phyloP scores from a whole-genome alignment of 1,140 invertebrate genomes.

The Pantala flavescens region DNA sequence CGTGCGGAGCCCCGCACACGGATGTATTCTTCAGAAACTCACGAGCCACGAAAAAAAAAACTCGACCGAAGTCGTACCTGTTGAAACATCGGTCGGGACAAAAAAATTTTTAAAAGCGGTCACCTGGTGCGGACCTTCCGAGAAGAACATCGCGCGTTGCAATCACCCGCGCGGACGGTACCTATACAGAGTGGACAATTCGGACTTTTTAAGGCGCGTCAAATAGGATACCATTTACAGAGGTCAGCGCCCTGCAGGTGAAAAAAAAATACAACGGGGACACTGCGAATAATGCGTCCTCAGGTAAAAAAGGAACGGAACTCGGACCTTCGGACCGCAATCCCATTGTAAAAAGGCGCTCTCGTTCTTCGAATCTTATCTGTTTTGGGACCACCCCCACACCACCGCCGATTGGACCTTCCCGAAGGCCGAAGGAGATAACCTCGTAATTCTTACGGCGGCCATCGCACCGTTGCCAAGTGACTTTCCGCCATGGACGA shows the following conservation, averaged over 20 bases:
- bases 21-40: too few relatives aligned
- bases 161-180: too few relatives aligned
- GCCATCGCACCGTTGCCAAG: not conserved
- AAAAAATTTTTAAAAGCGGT: too few relatives aligned
- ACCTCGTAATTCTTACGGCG: not conserved
- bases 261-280: not conserved
- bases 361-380: not conserved
- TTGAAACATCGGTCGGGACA: too few relatives aligned
- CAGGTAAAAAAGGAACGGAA: conserved; percentile 5
- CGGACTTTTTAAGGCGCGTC: not conserved
- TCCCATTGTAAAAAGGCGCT: not conserved
- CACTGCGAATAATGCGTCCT: not conserved
- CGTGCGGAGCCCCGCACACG: too few relatives aligned
- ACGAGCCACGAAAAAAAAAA: too few relatives aligned
- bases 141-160: too few relatives aligned
- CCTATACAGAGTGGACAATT: too few relatives aligned
- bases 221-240: not conserved
- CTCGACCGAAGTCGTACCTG: too few relatives aligned
- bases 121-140: too few relatives aligned
- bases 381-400: not conserved
- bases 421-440: not conserved
- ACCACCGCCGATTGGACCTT: not conserved
- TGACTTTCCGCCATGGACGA: not conserved
- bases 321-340: not conserved
- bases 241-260: not conserved